Percentiles rank a stretch among this genome's conserved stretches.
Conservation (phyloP, 1,140 invertebrate genomes). For the Anoplolepis gracilipes region DNA sequence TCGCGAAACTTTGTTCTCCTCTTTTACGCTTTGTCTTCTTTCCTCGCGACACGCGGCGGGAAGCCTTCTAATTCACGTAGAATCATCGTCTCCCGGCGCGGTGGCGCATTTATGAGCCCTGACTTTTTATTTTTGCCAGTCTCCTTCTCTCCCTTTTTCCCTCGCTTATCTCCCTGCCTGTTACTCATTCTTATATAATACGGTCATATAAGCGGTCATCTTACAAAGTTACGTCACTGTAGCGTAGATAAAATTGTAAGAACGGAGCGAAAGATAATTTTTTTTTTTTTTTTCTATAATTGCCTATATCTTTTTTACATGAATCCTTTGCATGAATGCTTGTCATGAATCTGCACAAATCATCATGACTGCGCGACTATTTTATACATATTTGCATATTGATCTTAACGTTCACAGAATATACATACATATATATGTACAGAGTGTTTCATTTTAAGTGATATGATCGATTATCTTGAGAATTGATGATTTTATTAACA, state of each 20-base stretch:
- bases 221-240: neutral
- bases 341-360: neutral
- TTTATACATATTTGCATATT: neutral
- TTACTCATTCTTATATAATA: neutral
- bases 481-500: too few relatives aligned
- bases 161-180: neutral
- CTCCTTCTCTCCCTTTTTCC: neutral
- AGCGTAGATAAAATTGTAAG: neutral
- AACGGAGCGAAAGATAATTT: neutral
- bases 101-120: slow-evolving; percentile 30
- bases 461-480: too few relatives aligned
- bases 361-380: neutral
- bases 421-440: neutral
- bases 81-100: slow-evolving; percentile 44
- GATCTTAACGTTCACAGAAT: neutral
- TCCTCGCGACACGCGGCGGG: slow-evolving; percentile 31
- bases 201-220: too few relatives aligned
- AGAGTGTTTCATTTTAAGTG: too few relatives aligned
- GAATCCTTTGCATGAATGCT: too few relatives aligned
- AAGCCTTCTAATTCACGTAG: slow-evolving; percentile 57
- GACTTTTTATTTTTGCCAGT: neutral
- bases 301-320: too few relatives aligned
- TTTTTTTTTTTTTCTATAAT: too few relatives aligned
- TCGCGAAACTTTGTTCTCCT: slow-evolving; percentile 54
- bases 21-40: slow-evolving; percentile 58